phyloP scores from a whole-genome alignment of 2,113 vertebrate species.

The Cyprinodon brontotheroides region DNA sequence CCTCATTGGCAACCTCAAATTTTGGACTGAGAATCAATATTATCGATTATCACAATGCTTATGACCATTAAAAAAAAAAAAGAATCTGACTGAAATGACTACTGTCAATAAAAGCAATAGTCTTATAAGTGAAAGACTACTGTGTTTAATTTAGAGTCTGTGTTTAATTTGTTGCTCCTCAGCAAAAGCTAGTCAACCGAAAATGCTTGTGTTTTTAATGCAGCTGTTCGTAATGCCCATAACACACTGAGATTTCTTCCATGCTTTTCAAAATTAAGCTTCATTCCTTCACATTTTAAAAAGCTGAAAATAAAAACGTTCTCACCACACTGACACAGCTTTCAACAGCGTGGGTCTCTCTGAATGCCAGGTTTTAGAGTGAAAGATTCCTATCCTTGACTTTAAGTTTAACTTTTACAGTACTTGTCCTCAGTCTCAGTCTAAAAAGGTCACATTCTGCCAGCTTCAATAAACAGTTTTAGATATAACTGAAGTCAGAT shows the following conservation, averaged over 20 bases:
- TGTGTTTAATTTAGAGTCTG: too few species aligned
- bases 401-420: neutral
- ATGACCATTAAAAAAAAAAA: neutral
- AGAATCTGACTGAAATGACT: neutral
- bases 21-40: neutral
- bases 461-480: neutral
- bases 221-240: too few species aligned
- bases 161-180: too few species aligned
- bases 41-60: neutral
- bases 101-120: too few species aligned
- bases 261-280: neutral
- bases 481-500: constrained; percentile 27
- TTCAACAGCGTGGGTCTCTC: neutral
- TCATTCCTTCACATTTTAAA: neutral
- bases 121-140: too few species aligned
- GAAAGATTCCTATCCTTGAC: neutral
- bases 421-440: neutral
- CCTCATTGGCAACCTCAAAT: neutral
- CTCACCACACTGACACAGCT: neutral
- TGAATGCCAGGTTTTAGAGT: neutral
- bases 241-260: too few species aligned
- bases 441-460: neutral
- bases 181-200: too few species aligned
- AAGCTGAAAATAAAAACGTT: neutral
- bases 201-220: too few species aligned